Percentiles rank a stretch among this genome's conserved stretches.
Evolutionary conservation across 2,888 invertebrate species (phyloP).

Genomic region (Lithophane leautieri): DNA sequence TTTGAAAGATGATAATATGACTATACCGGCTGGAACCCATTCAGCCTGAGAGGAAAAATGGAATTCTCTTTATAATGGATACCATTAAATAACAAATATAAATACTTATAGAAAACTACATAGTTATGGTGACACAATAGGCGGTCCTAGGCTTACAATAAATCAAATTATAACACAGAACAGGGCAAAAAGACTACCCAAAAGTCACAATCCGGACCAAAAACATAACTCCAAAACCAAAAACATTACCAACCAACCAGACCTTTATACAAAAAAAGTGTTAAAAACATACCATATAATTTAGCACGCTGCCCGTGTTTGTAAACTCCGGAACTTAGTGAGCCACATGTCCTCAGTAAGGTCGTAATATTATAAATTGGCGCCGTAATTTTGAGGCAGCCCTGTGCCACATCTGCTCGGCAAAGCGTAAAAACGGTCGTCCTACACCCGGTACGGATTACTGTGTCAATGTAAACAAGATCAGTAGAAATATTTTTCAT

Average conservation of each 20-base stretch:
- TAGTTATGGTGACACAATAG: background rate
- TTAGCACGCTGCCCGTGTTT: constrained; percentile 57
- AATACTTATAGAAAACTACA: background rate
- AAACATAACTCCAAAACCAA: constrained; percentile 33
- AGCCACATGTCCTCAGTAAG: constrained; percentile 62
- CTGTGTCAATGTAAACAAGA: constrained; percentile 86
- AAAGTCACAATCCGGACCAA: constrained; percentile 5
- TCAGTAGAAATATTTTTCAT: constrained; percentile 85
- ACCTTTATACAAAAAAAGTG: constrained; percentile 47
- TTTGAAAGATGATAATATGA: constrained; percentile 20
- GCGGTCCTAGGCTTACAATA: background rate
- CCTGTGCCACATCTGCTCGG: constrained; percentile 75
- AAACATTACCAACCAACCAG: constrained; percentile 26
- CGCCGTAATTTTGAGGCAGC: constrained; percentile 67
- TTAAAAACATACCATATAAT: constrained; percentile 60
- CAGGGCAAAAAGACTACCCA: background rate
- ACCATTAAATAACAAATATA: background rate
- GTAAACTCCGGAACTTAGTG: constrained; percentile 65
- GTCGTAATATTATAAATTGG: constrained; percentile 66
- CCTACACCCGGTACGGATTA: constrained; percentile 77
- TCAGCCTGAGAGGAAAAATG: background rate
- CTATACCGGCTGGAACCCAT: background rate
- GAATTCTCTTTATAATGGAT: background rate
- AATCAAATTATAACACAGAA: background rate
- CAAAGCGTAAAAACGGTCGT: constrained; percentile 77